Base-by-base conservation (phyloP, 1,140 invertebrate genomes). In the Harpegnathos saltator region DNA sequence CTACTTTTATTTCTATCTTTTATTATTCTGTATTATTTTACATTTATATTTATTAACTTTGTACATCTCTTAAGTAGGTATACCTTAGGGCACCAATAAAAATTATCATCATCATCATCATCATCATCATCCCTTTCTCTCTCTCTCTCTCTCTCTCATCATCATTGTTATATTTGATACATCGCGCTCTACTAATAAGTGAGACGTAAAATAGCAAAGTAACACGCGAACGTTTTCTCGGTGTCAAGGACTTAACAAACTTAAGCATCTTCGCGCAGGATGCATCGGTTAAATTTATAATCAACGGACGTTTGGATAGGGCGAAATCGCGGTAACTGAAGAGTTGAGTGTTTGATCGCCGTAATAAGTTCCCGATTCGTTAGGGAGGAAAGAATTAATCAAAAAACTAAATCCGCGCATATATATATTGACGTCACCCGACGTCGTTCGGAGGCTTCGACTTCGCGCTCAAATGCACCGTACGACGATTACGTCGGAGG, bases 361-460 rank as follows among this genome's bases (percentile, higher is more conserved):
- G 24, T 80, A 38, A 24, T 38, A 15, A 38, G 54, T 61, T 61
- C 26, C 22, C 24, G 29, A 63, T 22, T 44, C 17, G 22, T 26
- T 7, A 38, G 14, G 33, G 15, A 14, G 4, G 14, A 17, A 44
- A 12, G 58, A 80, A 48, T 80, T 58, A 58, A 69, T 69, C 48
- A 26, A 69, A 26, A 69, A 69, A 69, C 33, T 44, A 44, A 44
- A 44, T 69, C 17, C 22, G 33, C 3, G 14, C 17, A 19, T 26
- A n/a, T 65, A 44, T 14, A 29, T 75, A 19, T 75, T 17, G 66
- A 71, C n/a, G n/a, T 80, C 24, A 71, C 33, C 12, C 12, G n/a
- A n/a, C 68, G 50, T 54, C n/a, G 19, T 77, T 71, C 9, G 14
- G 14, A 11, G n/a, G n/a, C n/a, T n/a, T n/a, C 9, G 63, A 71